Base-by-base conservation (phyloP, 1,140 invertebrate genomes). In the Holotrichia oblita region DNA sequence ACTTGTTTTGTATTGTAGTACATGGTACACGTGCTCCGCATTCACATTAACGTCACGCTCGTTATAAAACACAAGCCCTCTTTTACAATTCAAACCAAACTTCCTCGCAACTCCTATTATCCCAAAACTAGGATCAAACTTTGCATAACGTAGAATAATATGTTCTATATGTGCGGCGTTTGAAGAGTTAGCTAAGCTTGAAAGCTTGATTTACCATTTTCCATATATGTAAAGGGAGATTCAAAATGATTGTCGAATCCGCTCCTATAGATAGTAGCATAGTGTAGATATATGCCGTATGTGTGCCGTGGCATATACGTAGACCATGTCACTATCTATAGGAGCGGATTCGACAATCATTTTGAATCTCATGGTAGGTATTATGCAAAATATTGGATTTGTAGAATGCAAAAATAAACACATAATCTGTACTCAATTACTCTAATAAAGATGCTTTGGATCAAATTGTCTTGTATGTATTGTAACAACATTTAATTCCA, bases 31-130 rank as follows among this genome's bases (percentile, higher is more conserved):
- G 72, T 73, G 72, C 72, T 73, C 72, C 40, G 72, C 72, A 42
- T 73, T 73, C 40, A 73, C 40, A 73, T 73, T 40, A 73, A 73
- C 72, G 72, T 17, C 40, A 73, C 72, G 72, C 40, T 73, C 72
- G 24, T 73, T 73, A 73, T 17, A 73, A 73, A 40, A 73, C 40
- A 42, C 72, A 27, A 73, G 40, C 72, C 72, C 72, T 27, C 61
- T n/a, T 73, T 73, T 41, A 41, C n/a, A 40, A 41, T 73, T 40
- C 72, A 73, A 40, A 73, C 34, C 72, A 73, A 73, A 73, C 10
- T 73, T 73, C 8, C 61, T 27, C 61, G 61, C 61, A 64, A 64
- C 61, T 64, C 61, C 61, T 27, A 64, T 64, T 64, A 64, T 48
- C 44, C 0, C 44, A n/a, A 48, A 48, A 48, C 44, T 48, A 48